These are phyloP conservation scores for Notarius quadriscutis DNA, from an alignment of 2,113 vertebrate species.

Conservation along the genomic window DNA sequence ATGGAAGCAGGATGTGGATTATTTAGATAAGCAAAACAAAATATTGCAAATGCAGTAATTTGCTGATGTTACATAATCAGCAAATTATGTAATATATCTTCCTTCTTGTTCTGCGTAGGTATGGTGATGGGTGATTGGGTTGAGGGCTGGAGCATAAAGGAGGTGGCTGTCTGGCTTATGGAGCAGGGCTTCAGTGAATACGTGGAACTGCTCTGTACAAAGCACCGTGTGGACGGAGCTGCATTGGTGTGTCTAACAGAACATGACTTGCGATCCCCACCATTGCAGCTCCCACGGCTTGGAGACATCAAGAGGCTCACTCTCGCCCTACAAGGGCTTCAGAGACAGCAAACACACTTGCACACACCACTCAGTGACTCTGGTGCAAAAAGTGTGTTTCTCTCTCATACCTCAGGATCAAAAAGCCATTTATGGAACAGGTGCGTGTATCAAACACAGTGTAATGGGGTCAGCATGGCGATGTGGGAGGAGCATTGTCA, in stretches of 20 bases:
- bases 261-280: constrained; percentile 92
- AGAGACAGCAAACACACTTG: constrained; percentile 67
- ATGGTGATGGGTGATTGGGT: constrained; percentile 80
- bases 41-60: neutral
- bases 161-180: constrained; percentile 91
- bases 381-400: too few relatives aligned
- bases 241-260: constrained; percentile 91
- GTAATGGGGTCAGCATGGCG: constrained; percentile 73
- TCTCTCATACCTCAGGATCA: neutral
- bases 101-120: constrained; percentile 54
- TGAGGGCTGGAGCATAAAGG: constrained; percentile 86
- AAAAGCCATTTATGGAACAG: neutral
- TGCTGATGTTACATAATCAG: neutral
- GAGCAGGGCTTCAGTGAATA: constrained; percentile 97
- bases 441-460: constrained; percentile 64
- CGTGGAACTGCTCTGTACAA: constrained; percentile 89
- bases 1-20: too few relatives aligned
- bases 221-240: constrained; percentile 89
- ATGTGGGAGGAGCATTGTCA: constrained; percentile 82
- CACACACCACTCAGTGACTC: constrained; percentile 64
- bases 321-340: constrained; percentile 89
- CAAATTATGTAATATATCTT: neutral
- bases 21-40: neutral
- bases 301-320: constrained; percentile 97
- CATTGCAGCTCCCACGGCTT: constrained; percentile 91